Conservation (phyloP, 2,888 invertebrate species). For the Antitype chi region DNA sequence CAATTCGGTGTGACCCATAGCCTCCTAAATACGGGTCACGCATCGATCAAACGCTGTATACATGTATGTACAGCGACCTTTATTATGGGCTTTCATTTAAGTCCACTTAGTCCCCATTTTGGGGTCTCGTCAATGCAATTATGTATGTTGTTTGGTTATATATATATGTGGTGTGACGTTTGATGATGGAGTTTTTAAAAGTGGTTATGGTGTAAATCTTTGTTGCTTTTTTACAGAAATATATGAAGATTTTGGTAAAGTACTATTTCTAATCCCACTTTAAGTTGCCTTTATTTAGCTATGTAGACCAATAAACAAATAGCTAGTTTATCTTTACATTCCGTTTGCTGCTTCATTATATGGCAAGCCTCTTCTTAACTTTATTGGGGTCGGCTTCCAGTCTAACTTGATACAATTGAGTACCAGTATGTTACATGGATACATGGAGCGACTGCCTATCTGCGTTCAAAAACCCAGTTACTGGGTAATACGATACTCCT, state of each 20-base stretch:
- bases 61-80: constrained; percentile 68
- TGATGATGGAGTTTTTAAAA: neutral
- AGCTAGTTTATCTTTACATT: neutral
- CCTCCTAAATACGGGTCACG: constrained; percentile 72
- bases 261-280: neutral
- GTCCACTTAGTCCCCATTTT: constrained; percentile 73
- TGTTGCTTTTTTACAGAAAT: neutral
- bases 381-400: too few relatives aligned
- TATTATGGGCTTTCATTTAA: constrained; percentile 74
- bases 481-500: too few relatives aligned
- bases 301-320: neutral
- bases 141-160: constrained; percentile 54
- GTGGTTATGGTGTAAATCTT: neutral
- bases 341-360: neutral
- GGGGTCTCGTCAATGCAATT: constrained; percentile 67
- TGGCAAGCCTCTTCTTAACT: too few relatives aligned
- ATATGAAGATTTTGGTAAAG: neutral
- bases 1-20: constrained; percentile 61
- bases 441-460: too few relatives aligned
- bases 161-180: constrained; percentile 20
- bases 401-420: too few relatives aligned
- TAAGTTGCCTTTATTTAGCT: neutral
- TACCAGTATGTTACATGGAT: too few relatives aligned
- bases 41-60: constrained; percentile 74
- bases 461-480: too few relatives aligned